Evolutionary conservation across 1,140 invertebrate genomes (phyloP).

Genomic region (Goniozus legneri): DNA sequence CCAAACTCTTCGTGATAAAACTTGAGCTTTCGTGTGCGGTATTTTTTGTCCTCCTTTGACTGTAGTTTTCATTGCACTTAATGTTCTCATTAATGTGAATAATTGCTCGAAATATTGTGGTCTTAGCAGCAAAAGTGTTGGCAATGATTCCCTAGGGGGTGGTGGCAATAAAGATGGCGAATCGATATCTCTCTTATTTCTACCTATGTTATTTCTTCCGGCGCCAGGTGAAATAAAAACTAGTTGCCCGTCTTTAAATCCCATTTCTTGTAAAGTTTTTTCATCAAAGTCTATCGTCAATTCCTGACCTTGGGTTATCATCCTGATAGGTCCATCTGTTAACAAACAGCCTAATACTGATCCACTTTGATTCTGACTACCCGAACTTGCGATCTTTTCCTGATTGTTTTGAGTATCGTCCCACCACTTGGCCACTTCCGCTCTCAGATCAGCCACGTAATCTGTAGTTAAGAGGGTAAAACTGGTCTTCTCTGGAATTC

Average conservation of each 20-base stretch:
- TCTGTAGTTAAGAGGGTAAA: constrained; percentile 76
- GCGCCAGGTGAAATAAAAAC: constrained; percentile 87
- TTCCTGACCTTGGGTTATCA: constrained; percentile 92
- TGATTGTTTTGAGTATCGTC: constrained; percentile 55
- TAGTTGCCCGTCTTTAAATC: constrained; percentile 86
- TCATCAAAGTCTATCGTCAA: constrained; percentile 91
- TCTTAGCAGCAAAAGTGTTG: constrained; percentile 78
- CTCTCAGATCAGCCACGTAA: constrained; percentile 83
- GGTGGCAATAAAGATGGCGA: constrained; percentile 74
- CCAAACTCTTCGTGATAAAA: constrained; percentile 87
- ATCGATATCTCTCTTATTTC: constrained; percentile 68
- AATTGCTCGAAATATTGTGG: constrained; percentile 87
- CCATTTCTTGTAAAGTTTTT: constrained; percentile 82
- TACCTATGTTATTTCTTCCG: constrained; percentile 60
- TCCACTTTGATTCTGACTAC: constrained; percentile 16
- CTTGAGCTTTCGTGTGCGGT: constrained; percentile 84
- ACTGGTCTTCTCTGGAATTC: constrained; percentile 73
- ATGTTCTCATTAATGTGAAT: constrained; percentile 83
- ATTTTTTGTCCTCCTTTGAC: constrained; percentile 71
- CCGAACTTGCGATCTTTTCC: constrained; percentile 21
- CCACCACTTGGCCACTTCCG: constrained; percentile 93
- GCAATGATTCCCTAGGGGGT: constrained; percentile 77
- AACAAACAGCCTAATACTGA: constrained; percentile 62
- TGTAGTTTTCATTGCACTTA: constrained; percentile 77
- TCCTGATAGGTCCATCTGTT: constrained; percentile 80